Percentiles rank a stretch among this genome's conserved stretches.
Evolutionary conservation across 2,888 invertebrate genomes (phyloP).

Genomic region (Mythimna impura): DNA sequence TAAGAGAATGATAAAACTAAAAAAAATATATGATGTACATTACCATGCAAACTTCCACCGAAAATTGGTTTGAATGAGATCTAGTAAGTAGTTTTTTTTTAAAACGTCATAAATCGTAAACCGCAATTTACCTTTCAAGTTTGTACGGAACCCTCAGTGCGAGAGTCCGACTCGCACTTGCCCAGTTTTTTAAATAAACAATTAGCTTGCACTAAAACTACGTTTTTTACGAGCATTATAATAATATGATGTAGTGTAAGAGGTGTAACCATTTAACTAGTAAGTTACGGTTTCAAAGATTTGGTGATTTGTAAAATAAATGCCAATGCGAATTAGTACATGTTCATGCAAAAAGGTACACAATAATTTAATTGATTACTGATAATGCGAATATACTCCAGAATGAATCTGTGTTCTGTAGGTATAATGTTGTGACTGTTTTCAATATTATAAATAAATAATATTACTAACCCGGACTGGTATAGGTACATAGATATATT

Average conservation of each 20-base stretch:
- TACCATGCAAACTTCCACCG: no score
- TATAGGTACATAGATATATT: no score
- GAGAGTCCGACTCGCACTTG: no score
- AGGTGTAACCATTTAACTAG: neutral
- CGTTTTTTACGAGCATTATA: neutral
- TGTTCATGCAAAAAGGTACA: neutral
- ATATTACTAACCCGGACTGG: neutral
- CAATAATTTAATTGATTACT: neutral
- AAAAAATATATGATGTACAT: no score
- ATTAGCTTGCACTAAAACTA: neutral
- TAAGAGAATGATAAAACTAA: no score
- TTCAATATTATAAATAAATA: neutral
- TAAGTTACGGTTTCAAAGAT: neutral
- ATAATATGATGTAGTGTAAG: no score
- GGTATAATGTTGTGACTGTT: conserved; percentile 9
- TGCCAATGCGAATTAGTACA: neutral
- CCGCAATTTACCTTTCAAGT: no score
- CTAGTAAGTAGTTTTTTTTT: no score
- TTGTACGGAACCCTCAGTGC: no score
- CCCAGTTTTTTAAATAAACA: no score
- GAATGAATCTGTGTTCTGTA: conserved; percentile 13
- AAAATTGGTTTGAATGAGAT: no score
- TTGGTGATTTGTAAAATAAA: neutral
- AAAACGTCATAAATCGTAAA: no score
- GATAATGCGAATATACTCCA: conserved; percentile 3